These are phyloP conservation scores for Acleris sparsana DNA, from an alignment of 2,888 invertebrate species.

Conservation along the genomic window DNA sequence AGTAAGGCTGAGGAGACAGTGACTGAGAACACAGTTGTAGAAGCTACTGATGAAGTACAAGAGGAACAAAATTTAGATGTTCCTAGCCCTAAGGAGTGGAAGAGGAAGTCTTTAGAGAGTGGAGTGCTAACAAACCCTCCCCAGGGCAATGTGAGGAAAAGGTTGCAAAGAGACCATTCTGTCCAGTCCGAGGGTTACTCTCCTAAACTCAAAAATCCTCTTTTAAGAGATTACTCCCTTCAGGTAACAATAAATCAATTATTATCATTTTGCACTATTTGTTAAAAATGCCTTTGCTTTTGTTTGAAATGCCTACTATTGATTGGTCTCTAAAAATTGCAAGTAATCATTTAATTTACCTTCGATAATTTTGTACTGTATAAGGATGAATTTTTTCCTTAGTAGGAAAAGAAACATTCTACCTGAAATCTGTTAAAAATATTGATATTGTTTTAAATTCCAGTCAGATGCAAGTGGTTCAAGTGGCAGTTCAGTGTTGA, in stretches of 20 bases:
- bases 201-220: slow-evolving; percentile 73
- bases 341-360: no score
- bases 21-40: slow-evolving; percentile 68
- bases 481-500: slow-evolving; percentile 91
- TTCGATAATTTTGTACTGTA: no score
- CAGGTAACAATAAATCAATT: slow-evolving; percentile 58
- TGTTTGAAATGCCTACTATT: no score
- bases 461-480: slow-evolving; percentile 80
- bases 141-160: slow-evolving; percentile 56
- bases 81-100: slow-evolving; percentile 65
- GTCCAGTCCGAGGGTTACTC: slow-evolving; percentile 76
- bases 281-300: no score
- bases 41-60: slow-evolving; percentile 46
- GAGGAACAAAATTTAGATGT: slow-evolving; percentile 67
- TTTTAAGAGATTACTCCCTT: slow-evolving; percentile 77
- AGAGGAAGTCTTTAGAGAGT: slow-evolving; percentile 72
- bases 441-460: slow-evolving; percentile 30
- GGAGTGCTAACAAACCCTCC: slow-evolving; percentile 61
- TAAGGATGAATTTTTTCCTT: no score
- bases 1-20: slow-evolving; percentile 66
- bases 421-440: no score
- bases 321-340: no score
- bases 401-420: no score
- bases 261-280: background rate
- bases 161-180: slow-evolving; percentile 73